Evolutionary conservation across 2,113 vertebrate genomes (phyloP).

Genomic region (Danio rerio): DNA sequence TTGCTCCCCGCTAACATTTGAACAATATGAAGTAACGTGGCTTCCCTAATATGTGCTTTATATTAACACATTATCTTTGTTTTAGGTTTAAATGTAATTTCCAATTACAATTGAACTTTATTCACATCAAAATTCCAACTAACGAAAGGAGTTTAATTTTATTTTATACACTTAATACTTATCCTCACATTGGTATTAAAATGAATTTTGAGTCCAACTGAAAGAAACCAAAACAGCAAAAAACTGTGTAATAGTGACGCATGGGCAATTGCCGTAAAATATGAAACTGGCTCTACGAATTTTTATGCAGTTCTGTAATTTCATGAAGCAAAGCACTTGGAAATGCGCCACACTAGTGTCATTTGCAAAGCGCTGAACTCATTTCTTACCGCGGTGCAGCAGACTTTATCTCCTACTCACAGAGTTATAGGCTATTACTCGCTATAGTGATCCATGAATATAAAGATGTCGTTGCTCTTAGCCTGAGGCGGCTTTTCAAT

Average conservation of each 20-base stretch:
- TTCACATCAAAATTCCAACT: too few species aligned
- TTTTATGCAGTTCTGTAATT: conserved; percentile 1
- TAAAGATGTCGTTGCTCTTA: conserved; percentile 37
- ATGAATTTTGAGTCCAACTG: too few species aligned
- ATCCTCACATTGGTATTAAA: too few species aligned
- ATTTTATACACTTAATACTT: too few species aligned
- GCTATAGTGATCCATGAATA: conserved; percentile 4
- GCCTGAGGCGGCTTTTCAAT: not conserved
- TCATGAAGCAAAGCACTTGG: not conserved
- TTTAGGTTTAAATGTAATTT: too few species aligned
- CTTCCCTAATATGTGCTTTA: too few species aligned
- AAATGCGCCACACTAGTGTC: not conserved
- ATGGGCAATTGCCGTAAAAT: not conserved
- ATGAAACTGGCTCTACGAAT: not conserved
- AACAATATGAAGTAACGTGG: too few species aligned
- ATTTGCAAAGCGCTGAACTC: conserved; percentile 6
- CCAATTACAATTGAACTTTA: too few species aligned
- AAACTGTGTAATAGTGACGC: not conserved
- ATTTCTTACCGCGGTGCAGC: not conserved
- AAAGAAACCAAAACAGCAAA: not conserved
- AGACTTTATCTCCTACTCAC: not conserved
- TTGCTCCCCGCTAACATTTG: too few species aligned
- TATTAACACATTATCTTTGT: too few species aligned
- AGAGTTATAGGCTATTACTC: not conserved
- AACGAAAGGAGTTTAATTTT: too few species aligned